Evolutionary conservation across 2,888 invertebrate genomes (phyloP).

Genomic region (Tenthredo mesomela): DNA sequence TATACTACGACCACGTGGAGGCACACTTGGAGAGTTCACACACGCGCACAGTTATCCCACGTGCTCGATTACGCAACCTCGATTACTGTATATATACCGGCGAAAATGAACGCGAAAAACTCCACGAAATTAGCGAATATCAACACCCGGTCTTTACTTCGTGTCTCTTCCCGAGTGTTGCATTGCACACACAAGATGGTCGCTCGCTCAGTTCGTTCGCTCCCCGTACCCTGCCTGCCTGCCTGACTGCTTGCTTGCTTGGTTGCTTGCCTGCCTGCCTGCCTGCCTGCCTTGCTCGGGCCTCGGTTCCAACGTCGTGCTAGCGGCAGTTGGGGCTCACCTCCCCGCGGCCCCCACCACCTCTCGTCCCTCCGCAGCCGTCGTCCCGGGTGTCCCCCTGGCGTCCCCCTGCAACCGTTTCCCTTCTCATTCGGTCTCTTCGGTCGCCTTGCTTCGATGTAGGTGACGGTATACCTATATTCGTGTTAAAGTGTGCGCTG

Average conservation of each 20-base stretch:
- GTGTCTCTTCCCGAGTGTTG: conserved; percentile 43
- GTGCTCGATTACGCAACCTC: conserved; percentile 44
- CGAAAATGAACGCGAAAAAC: conserved; percentile 14
- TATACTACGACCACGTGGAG: conserved; percentile 32
- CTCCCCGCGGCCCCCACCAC: conserved; percentile 44
- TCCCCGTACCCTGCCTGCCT: conserved; percentile 45
- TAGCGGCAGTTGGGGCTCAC: conserved; percentile 54
- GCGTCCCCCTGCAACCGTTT: conserved; percentile 39
- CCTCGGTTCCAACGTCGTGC: conserved; percentile 53
- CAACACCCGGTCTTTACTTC: conserved; percentile 10
- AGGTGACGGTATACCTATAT: conserved; percentile 33
- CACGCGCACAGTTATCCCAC: conserved; percentile 39
- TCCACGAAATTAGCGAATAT: conserved; percentile 22
- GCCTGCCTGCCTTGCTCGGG: conserved; percentile 49
- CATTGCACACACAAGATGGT: conserved; percentile 55
- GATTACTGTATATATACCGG: neutral
- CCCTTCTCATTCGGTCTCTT: conserved; percentile 49
- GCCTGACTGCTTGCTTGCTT: conserved; percentile 28
- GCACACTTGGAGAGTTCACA: conserved; percentile 1
- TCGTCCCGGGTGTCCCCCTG: conserved; percentile 32
- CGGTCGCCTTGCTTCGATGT: conserved; percentile 38
- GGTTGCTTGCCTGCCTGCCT: conserved; percentile 20
- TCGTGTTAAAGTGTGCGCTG: conserved; percentile 25
- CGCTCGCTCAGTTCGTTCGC: conserved; percentile 49
- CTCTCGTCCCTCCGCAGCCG: conserved; percentile 19